These are phyloP conservation scores for Turritopsis dohrnii DNA, from an alignment of 30 jellyfish, hydroid and myxozoan species.

Conservation along the genomic window DNA sequence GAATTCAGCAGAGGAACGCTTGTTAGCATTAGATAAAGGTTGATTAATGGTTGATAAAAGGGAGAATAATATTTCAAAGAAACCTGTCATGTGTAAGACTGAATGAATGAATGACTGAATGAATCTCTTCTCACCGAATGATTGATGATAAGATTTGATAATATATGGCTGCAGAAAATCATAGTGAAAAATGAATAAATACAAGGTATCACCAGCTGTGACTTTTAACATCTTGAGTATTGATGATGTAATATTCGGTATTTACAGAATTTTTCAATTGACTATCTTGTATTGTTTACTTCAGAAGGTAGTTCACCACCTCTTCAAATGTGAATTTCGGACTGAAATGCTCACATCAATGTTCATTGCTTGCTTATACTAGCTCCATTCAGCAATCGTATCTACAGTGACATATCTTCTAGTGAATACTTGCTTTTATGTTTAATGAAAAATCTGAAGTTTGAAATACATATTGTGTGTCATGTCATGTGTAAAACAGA, in stretches of 20 bases:
- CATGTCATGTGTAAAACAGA: no score
- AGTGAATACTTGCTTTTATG: not conserved
- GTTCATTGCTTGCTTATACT: no score
- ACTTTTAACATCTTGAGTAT: not conserved
- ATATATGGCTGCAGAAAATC: not conserved
- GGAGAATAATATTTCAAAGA: not conserved
- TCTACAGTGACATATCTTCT: not conserved
- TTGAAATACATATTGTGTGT: no score
- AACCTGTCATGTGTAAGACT: no score
- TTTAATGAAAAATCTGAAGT: no score
- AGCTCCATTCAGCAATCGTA: not conserved
- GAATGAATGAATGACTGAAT: no score
- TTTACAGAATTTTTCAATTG: not conserved
- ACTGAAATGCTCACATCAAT: not conserved
- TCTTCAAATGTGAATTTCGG: not conserved
- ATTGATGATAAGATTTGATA: not conserved
- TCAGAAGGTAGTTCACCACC: not conserved
- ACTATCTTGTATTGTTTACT: not conserved
- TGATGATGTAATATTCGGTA: not conserved
- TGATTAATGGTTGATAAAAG: not conserved
- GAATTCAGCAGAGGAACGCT: not conserved
- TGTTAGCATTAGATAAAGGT: conserved; percentile 15
- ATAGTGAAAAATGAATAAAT: not conserved
- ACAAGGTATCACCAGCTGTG: not conserved
- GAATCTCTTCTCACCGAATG: not conserved